These are phyloP conservation scores for Zosterops borbonicus DNA, from an alignment of 2,113 vertebrate genomes.

Conservation along the genomic window DNA sequence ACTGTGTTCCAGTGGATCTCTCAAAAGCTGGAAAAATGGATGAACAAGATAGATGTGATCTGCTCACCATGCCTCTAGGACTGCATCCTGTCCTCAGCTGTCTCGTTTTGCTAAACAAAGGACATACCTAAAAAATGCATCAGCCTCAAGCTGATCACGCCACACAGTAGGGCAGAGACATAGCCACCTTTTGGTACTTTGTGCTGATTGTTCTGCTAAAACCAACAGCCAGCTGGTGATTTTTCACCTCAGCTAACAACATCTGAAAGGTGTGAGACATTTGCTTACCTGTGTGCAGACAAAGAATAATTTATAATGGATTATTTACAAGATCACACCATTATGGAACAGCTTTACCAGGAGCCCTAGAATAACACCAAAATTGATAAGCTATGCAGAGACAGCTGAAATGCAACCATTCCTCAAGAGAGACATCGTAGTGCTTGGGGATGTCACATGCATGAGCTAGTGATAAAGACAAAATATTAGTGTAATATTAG, in stretches of 20 bases:
- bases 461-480: neutral
- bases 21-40: neutral
- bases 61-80: neutral
- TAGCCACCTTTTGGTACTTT: neutral
- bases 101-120: neutral
- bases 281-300: neutral
- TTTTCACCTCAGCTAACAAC: neutral
- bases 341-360: neutral
- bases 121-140: neutral
- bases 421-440: neutral
- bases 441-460: neutral
- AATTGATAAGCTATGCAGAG: neutral
- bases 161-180: neutral
- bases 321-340: neutral
- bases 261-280: neutral
- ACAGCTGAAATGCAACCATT: neutral
- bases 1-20: conserved; percentile 15
- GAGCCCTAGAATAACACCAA: neutral
- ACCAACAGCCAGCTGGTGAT: neutral
- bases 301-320: neutral
- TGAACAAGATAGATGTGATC: neutral
- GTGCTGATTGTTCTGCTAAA: neutral
- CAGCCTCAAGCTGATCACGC: neutral
- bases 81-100: neutral
- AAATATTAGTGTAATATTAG: neutral